Evolutionary conservation across 2,888 invertebrate genomes (phyloP), one percentile per base, ranked within the genome.

Genomic region (Lepetodrilus schrolli): DNA sequence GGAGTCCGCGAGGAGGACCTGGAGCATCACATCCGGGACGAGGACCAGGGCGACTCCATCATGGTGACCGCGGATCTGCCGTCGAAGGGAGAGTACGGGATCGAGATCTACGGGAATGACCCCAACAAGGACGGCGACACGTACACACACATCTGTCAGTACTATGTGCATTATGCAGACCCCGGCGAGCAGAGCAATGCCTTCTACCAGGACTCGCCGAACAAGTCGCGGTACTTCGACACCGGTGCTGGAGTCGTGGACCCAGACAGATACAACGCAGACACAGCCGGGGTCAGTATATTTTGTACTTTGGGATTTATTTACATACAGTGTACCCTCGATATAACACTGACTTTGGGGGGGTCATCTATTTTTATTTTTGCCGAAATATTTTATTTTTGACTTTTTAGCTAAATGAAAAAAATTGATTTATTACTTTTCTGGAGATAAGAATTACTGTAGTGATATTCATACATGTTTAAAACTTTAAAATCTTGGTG

Each of bases 51-150:
- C 4, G 87, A 89, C 71, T 72, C 78, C 48, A 79, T 87, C 51
- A 80, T 82, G 66, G 84, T 90, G 48, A 83, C 84, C 0, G 84
- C 84, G 17, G 80, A 82, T n/a, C 83, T 90, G 13, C 90, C 91
- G 1, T 75, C 80, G 10, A 75, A 82, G 21, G 90, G 90, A 13
- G 90, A 91, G 76, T 91, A 90, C 75, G 90, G 90, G 21, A 83
- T 91, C 69, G 90, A 91, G 79, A 82, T 91, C 38, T 91, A 90
- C 71, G 90, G 90, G 48, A 91, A 91, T 75, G 90, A 91, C 73
- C 90, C 90, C 0, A 83, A 83, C 38, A 86, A 86, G 72, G 90
- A 91, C 78, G 90, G 88, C 0, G 87, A 87, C 78, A 88, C 88
- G 3, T 88, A 87, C 82, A 88, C 88, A 2, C 88, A 88, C 75